These are phyloP conservation scores for Spondyliosoma cantharus DNA, from an alignment of 2,797 vertebrate genomes.

Conservation along the genomic window DNA sequence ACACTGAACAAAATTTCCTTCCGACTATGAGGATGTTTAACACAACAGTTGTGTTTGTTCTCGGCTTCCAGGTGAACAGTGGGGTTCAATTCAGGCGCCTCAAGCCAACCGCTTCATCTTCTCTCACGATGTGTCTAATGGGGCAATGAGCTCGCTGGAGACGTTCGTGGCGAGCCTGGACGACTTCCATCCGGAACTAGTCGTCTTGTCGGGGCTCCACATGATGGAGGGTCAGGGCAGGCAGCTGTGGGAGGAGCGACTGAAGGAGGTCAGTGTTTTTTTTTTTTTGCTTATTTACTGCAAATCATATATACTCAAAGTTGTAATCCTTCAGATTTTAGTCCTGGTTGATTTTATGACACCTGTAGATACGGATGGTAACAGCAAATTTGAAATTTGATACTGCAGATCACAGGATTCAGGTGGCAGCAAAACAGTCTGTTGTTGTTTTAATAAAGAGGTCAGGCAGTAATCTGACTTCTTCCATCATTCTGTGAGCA, in stretches of 20 bases:
- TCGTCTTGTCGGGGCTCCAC: constrained; percentile 96
- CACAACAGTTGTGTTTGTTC: neutral
- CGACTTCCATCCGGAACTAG: constrained; percentile 93
- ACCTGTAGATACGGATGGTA: no score
- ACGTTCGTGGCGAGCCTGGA: constrained; percentile 94
- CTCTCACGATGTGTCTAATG: constrained; percentile 96
- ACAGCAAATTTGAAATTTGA: no score
- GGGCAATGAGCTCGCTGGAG: constrained; percentile 93
- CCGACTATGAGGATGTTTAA: neutral
- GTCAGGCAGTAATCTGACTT: no score
- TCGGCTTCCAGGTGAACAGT: constrained; percentile 88
- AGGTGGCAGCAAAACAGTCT: no score
- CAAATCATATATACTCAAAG: no score
- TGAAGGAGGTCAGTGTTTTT: constrained; percentile 87
- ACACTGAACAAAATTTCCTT: neutral
- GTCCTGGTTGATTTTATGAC: no score
- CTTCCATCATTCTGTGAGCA: no score
- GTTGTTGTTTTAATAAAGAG: no score
- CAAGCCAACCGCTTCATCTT: constrained; percentile 98
- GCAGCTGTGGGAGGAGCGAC: constrained; percentile 87
- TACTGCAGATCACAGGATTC: no score
- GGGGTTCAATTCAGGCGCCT: constrained; percentile 90
- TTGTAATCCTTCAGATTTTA: no score
- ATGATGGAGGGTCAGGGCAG: constrained; percentile 98
- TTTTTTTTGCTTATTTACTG: neutral